Percentiles rank a stretch among this genome's conserved stretches.
phyloP scores from a whole-genome alignment of 2,113 vertebrate genomes.

The Grammomys dolichurus region DNA sequence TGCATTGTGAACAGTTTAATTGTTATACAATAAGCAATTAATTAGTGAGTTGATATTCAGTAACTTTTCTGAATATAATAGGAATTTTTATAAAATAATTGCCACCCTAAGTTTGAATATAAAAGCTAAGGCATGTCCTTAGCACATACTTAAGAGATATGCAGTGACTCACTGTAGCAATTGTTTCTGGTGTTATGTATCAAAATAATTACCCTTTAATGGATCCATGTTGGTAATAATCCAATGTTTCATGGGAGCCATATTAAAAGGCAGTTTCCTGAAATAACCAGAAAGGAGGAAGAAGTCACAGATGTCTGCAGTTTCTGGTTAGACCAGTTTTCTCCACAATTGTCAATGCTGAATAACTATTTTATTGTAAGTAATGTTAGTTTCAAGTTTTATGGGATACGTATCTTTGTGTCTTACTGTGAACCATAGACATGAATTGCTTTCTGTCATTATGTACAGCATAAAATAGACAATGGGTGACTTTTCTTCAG shows the following conservation, averaged over 20 bases:
- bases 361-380: neutral
- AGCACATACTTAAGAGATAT: conserved; percentile 51
- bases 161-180: conserved; percentile 55
- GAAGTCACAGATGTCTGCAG: neutral
- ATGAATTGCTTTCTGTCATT: neutral
- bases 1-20: neutral
- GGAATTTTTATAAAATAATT: conserved; percentile 37
- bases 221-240: neutral
- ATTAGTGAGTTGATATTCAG: conserved; percentile 32
- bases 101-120: neutral
- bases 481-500: neutral
- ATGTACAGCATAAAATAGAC: neutral
- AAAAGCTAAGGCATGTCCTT: neutral
- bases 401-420: neutral
- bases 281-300: conserved; percentile 1
- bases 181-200: neutral
- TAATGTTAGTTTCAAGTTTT: neutral
- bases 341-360: neutral
- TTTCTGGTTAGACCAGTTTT: conserved; percentile 41
- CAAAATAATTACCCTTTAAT: conserved; percentile 2
- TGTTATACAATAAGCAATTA: conserved; percentile 36
- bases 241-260: conserved; percentile 57
- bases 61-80: neutral
- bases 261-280: conserved; percentile 56
- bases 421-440: neutral